phyloP scores from a whole-genome alignment of 1,140 invertebrate genomes.

The Whitmania pigra region DNA sequence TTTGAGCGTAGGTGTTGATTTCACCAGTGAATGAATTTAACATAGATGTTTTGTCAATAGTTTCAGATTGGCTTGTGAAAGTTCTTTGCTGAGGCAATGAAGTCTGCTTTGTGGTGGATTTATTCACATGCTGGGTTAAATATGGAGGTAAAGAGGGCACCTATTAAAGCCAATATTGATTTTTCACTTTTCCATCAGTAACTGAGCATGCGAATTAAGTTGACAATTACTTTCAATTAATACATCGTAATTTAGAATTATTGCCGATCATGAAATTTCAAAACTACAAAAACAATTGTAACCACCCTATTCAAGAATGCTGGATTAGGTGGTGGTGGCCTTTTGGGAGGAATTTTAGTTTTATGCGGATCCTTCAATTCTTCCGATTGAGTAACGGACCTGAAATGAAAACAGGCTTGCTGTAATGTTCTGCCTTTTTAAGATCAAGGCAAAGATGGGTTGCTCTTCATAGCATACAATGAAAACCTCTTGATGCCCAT shows the following conservation, averaged over 20 bases:
- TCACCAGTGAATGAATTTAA: slow-evolving; percentile 39
- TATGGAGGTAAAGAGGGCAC: background rate
- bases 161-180: background rate
- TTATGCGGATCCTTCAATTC: background rate
- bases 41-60: slow-evolving; percentile 27
- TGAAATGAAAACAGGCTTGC: background rate
- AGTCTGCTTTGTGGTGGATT: background rate
- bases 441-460: too few species aligned
- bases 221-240: background rate
- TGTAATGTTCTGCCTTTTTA: too few species aligned
- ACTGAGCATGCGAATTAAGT: background rate
- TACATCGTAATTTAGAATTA: background rate
- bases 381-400: background rate
- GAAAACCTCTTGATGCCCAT: too few species aligned
- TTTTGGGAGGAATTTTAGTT: slow-evolving; percentile 18
- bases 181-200: too few species aligned
- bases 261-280: background rate
- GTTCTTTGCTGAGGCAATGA: background rate
- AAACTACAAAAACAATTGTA: background rate
- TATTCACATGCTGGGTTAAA: slow-evolving; percentile 1
- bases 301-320: slow-evolving; percentile 14
- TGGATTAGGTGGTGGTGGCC: slow-evolving; percentile 23
- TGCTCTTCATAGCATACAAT: too few species aligned
- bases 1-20: slow-evolving; percentile 28
- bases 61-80: background rate